phyloP scores from a whole-genome alignment of 2,113 vertebrate genomes.

The Eira barbara region DNA sequence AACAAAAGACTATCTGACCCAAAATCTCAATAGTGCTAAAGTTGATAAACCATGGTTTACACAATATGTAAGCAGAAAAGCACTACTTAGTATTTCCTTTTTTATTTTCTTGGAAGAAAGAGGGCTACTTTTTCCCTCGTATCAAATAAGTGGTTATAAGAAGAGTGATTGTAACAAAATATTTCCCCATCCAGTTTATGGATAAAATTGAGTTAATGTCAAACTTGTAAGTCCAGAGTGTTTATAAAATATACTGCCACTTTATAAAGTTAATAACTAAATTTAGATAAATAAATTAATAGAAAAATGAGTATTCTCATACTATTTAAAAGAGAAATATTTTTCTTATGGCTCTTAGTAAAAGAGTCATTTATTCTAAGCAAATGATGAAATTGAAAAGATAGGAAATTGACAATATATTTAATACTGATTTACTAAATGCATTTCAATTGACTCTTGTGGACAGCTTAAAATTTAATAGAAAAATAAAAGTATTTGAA shows the following conservation, averaged over 20 bases:
- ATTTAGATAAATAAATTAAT: background rate
- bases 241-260: background rate
- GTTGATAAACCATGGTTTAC: background rate
- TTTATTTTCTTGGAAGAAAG: background rate
- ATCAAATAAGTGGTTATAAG: background rate
- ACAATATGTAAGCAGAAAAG: background rate
- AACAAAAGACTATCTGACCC: background rate
- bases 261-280: background rate
- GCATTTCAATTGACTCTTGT: background rate
- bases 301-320: background rate
- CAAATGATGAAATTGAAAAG: background rate
- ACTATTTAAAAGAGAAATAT: background rate
- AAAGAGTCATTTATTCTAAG: background rate
- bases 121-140: background rate
- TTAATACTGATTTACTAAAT: background rate
- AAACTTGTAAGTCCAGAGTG: background rate
- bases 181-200: background rate
- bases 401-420: background rate
- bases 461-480: background rate
- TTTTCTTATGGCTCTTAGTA: background rate
- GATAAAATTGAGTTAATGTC: background rate
- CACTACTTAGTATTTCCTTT: background rate
- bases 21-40: background rate
- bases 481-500: constrained; percentile 24
- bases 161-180: background rate